phyloP scores from a whole-genome alignment of 1,140 invertebrate genomes.

The Globodera ellingtonae region DNA sequence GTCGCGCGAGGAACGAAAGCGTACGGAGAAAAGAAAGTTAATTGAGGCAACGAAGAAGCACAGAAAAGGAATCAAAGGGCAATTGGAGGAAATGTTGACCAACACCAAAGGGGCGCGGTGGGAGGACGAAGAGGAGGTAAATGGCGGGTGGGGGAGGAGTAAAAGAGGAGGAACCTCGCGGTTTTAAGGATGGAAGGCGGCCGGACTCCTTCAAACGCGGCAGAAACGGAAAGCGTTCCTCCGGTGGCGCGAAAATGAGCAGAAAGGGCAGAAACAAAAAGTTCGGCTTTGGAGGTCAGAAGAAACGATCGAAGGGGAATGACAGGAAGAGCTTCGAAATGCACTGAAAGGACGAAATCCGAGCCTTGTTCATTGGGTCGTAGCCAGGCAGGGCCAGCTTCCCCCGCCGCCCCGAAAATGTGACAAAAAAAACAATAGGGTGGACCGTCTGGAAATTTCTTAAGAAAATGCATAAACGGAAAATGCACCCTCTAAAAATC shows the following conservation, averaged over 20 bases:
- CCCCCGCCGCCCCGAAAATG: no score
- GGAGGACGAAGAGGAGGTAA: slow-evolving; percentile 43
- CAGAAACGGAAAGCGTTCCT: neutral
- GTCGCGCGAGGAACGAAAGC: slow-evolving; percentile 78
- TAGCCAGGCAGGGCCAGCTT: no score
- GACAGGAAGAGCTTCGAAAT: slow-evolving; percentile 74
- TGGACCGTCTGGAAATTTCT: no score
- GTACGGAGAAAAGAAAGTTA: slow-evolving; percentile 76
- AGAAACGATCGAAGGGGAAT: slow-evolving; percentile 84
- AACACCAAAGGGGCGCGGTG: slow-evolving; percentile 66
- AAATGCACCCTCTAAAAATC: no score
- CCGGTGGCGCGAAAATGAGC: slow-evolving; percentile 40
- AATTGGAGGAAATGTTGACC: slow-evolving; percentile 62
- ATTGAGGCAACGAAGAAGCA: slow-evolving; percentile 68
- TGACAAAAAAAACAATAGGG: no score
- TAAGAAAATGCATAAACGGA: no score
- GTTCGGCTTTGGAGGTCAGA: slow-evolving; percentile 93
- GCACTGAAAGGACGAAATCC: neutral
- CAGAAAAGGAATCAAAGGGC: slow-evolving; percentile 64
- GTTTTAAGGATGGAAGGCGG: neutral
- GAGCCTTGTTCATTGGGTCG: no score
- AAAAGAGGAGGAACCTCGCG: neutral
- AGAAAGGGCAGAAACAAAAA: slow-evolving; percentile 74
- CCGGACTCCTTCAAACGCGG: neutral
- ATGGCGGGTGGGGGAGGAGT: neutral